Evolutionary conservation across 2,113 vertebrate genomes (phyloP).

Genomic region (Synchiropus splendidus): DNA sequence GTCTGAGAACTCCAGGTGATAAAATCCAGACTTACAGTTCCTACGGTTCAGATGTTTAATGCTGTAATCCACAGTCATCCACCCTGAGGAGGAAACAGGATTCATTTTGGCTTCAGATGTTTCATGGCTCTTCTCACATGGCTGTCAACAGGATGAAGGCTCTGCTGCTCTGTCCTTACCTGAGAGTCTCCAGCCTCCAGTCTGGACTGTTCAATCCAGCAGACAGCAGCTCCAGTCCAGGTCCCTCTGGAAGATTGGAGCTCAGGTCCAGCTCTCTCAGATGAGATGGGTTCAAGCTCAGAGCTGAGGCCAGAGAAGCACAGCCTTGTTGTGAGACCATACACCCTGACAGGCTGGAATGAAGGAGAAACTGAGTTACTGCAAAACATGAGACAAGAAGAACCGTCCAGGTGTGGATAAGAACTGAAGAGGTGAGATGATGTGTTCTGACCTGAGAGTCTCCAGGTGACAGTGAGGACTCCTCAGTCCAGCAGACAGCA

Average conservation of each 20-base stretch:
- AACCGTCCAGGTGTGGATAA: too few species aligned
- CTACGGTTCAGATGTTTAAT: background rate
- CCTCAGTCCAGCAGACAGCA: too few species aligned
- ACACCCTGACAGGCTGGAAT: conserved; percentile 2
- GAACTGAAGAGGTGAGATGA: too few species aligned
- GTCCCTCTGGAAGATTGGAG: conserved; percentile 1
- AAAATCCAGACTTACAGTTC: conserved; percentile 1
- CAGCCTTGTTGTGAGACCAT: background rate
- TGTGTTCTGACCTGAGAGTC: too few species aligned
- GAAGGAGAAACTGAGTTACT: background rate
- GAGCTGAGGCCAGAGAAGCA: background rate
- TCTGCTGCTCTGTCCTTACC: background rate
- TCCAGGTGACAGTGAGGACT: too few species aligned
- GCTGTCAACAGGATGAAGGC: background rate
- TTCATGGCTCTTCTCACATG: background rate
- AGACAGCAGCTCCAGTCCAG: background rate
- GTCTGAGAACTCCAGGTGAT: too few species aligned
- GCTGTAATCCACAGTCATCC: background rate
- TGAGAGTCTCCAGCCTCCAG: background rate
- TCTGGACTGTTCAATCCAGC: background rate
- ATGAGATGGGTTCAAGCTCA: background rate
- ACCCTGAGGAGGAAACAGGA: background rate
- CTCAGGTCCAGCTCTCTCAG: conserved; percentile 2
- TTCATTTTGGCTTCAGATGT: background rate
- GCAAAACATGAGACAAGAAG: too few species aligned